A percentile compares a stretch with the other conserved stretches of the same genome.
phyloP scores from a whole-genome alignment of 2,113 vertebrate species.

The Ivindomyrus marchei region DNA sequence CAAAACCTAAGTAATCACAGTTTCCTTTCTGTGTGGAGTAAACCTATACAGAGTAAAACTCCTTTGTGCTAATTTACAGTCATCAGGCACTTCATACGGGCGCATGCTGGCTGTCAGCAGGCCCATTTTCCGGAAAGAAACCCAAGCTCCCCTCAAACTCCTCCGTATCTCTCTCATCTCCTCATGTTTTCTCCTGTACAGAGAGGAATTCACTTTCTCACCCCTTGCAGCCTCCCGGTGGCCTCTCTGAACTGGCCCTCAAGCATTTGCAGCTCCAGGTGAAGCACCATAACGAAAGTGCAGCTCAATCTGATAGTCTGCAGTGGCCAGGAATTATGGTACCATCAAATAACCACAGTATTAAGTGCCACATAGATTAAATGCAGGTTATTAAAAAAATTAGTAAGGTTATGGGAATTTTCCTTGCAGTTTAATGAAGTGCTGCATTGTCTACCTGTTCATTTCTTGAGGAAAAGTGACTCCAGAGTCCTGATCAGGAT shows the following conservation, averaged over 20 bases:
- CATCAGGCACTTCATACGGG: neutral
- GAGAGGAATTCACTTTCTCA: constrained; percentile 12
- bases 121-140: constrained; percentile 3
- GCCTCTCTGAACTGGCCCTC: neutral
- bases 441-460: neutral
- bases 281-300: neutral
- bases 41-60: neutral
- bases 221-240: neutral
- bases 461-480: neutral
- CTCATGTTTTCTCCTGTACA: constrained; percentile 1
- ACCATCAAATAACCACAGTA: neutral
- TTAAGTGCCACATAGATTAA: neutral
- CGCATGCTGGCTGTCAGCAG: neutral
- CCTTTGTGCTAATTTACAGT: constrained; percentile 7
- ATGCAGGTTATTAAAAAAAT: neutral
- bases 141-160: constrained; percentile 2
- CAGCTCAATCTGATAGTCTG: neutral
- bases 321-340: neutral
- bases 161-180: neutral
- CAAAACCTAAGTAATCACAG: neutral
- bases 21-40: neutral
- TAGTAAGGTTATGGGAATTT: neutral
- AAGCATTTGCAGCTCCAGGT: neutral
- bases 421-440: neutral
- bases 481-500: neutral